Conservation (phyloP, 2,888 invertebrate genomes). For the Lasioglossum pauxillum region DNA sequence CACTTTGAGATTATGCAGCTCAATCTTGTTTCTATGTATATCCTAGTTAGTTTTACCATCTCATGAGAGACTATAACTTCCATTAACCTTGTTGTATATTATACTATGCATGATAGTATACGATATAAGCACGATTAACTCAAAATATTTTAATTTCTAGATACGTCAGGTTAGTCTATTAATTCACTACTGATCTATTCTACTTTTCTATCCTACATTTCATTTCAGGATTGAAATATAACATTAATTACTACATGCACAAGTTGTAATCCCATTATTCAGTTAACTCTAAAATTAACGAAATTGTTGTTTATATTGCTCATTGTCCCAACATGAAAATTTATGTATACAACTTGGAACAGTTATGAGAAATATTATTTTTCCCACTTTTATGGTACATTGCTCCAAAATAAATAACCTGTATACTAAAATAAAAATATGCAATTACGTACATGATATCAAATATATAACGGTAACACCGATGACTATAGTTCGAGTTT, state of each 20-base stretch:
- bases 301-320: neutral
- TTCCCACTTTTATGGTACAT: neutral
- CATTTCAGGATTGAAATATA: neutral
- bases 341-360: neutral
- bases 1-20: slow-evolving; percentile 46
- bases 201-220: neutral
- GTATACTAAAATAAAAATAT: neutral
- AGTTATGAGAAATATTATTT: neutral
- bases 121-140: neutral
- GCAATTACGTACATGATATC: neutral
- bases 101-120: neutral
- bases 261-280: neutral
- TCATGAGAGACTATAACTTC: no score
- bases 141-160: neutral
- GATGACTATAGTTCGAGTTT: neutral
- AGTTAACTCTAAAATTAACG: neutral
- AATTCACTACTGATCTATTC: neutral
- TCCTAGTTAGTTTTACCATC: neutral
- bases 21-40: neutral
- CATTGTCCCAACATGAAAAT: neutral
- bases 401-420: neutral
- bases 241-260: neutral
- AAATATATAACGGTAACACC: neutral
- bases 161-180: neutral
- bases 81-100: neutral